phyloP scores from a whole-genome alignment of 2,888 invertebrate species.

The Caenorhabditis doughertyi region DNA sequence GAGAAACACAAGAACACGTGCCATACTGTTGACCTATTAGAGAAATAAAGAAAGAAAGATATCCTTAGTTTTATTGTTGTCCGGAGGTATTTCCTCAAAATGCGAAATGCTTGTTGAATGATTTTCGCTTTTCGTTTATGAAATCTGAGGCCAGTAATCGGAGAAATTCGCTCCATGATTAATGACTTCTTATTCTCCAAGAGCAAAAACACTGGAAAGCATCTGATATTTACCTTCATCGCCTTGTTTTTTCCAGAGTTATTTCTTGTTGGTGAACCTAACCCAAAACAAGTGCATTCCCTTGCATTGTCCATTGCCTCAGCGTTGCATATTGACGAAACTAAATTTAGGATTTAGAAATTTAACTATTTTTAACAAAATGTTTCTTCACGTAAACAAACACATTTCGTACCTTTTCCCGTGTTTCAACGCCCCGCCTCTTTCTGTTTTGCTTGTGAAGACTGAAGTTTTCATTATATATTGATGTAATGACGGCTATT shows the following conservation, averaged over 20 bases:
- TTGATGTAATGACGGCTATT: no score
- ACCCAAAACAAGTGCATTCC: no score
- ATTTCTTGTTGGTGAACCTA: slow-evolving; percentile 13
- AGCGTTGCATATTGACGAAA: no score
- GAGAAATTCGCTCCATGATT: background rate
- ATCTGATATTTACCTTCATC: slow-evolving; percentile 3
- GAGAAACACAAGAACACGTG: slow-evolving; percentile 36
- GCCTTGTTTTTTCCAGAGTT: background rate
- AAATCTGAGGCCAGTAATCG: background rate
- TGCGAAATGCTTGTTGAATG: background rate
- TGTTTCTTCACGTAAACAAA: no score
- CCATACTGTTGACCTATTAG: slow-evolving; percentile 26
- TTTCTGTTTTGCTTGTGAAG: no score
- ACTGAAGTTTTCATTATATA: no score
- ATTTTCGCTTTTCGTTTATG: background rate
- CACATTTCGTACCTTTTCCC: no score
- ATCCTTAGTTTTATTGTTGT: background rate
- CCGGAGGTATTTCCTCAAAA: background rate
- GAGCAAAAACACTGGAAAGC: slow-evolving; percentile 16
- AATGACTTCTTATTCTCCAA: slow-evolving; percentile 3
- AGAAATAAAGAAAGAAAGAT: slow-evolving; percentile 14
- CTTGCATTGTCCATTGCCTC: no score
- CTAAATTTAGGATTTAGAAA: no score
- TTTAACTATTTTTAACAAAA: no score
- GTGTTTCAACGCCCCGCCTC: no score